Base-by-base conservation (phyloP, 2,113 vertebrate species). In the Pelecanus crispus region DNA sequence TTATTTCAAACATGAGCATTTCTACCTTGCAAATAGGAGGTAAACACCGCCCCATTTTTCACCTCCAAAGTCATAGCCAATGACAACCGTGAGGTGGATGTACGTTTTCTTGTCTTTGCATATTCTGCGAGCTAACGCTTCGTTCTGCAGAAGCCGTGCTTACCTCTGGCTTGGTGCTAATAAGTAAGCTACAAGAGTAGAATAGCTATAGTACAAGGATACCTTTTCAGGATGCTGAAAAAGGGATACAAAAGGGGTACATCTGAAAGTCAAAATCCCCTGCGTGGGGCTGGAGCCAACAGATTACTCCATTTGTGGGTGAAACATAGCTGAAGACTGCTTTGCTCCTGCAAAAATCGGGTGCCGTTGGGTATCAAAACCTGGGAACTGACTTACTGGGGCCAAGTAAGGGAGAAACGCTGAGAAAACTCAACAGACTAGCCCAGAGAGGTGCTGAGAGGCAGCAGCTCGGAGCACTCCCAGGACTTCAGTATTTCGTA, bases 81-180 rank as follows among this genome's bases (percentile, higher is more conserved):
- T 34, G 28, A 65, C 2, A 68, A 0, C 14, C 88, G 24, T 17
- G 44, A 73, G 13, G 20, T 13, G 6, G 31, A 29, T 1, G 0
- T 40, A 42, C 0, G 1, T 59, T 75, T 94, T 74, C 40, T 49
- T 68, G 14, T 9, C n/a, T 59, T 70, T 45, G 12, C 2, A 7
- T 62, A 6, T n/a, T 75, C 32, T 66, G 24, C 1, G 2, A 68
- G 31, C 18, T 59, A 40, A 34, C 26, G 2, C 16, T 25, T 65
- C 32, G 8, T 32, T 63, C 38, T 50, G 28, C 34, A 75, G 66
- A 65, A 32, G 17, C 14, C 1, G 0, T 10, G 21, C 25, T 72
- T 52, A 15, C 21, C 17, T 85, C 29, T 77, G 44, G 3, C 24
- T 80, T 40, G 42, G 38, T 40, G 7, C 20, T 71, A 45, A 14